Percentiles rank a stretch among this genome's conserved stretches.
Evolutionary conservation across 2,113 vertebrate genomes (phyloP).

Genomic region (Grammomys surdaster): DNA sequence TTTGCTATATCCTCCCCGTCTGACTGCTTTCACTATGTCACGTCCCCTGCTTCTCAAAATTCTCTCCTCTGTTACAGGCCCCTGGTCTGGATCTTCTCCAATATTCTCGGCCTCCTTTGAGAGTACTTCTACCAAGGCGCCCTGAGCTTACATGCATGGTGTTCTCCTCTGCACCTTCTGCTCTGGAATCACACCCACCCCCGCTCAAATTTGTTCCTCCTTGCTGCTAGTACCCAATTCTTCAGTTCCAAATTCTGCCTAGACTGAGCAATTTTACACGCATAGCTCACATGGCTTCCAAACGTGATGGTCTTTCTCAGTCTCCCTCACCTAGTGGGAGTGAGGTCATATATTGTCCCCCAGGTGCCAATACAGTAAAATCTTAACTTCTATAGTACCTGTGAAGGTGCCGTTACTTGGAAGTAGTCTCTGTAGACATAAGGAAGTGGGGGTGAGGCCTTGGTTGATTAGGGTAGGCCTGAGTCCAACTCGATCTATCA

Average conservation of each 20-base stretch:
- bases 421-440: neutral
- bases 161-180: neutral
- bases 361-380: neutral
- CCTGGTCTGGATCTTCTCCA: neutral
- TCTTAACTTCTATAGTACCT: neutral
- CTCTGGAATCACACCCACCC: neutral
- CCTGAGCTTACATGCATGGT: neutral
- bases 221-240: neutral
- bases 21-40: neutral
- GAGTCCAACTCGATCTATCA: neutral
- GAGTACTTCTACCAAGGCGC: neutral
- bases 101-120: neutral
- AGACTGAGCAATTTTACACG: neutral
- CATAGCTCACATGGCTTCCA: neutral
- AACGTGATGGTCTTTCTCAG: neutral
- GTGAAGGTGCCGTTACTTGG: neutral
- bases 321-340: neutral
- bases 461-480: neutral
- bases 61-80: neutral
- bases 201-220: neutral
- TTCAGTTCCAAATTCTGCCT: neutral
- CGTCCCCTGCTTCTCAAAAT: constrained; percentile 1
- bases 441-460: neutral
- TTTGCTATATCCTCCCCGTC: constrained; percentile 12
- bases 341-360: neutral